phyloP scores from a whole-genome alignment of 2,888 invertebrate species.

The Tiliacea citrago region DNA sequence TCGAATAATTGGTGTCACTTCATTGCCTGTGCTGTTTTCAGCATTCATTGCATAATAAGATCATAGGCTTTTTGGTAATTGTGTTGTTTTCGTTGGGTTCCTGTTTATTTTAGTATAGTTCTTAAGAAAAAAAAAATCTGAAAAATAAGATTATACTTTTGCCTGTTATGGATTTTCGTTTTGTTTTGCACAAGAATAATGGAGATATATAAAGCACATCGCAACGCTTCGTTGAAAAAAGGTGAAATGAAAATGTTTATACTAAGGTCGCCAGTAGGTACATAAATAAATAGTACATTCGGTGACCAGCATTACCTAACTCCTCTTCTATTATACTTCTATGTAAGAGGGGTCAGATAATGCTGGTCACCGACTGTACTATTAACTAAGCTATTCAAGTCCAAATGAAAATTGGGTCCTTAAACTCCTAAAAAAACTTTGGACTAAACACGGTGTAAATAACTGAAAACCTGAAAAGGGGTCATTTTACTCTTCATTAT shows the following conservation, averaged over 20 bases:
- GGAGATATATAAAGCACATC: neutral
- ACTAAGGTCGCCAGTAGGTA: too few relatives aligned
- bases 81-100: neutral
- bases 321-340: too few relatives aligned
- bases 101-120: neutral
- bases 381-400: too few relatives aligned
- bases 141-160: neutral
- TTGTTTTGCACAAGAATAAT: neutral
- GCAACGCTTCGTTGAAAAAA: too few relatives aligned
- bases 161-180: too few relatives aligned
- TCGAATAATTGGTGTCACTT: slow-evolving; percentile 32
- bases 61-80: slow-evolving; percentile 31
- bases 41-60: slow-evolving; percentile 30
- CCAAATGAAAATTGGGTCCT: too few relatives aligned
- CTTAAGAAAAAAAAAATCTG: neutral
- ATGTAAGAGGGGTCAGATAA: too few relatives aligned
- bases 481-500: neutral
- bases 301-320: too few relatives aligned
- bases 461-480: neutral
- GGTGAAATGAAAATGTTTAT: too few relatives aligned
- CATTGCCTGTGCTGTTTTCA: slow-evolving; percentile 12
- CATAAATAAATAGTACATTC: too few relatives aligned
- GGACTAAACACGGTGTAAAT: neutral
- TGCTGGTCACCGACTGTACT: too few relatives aligned
- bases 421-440: too few relatives aligned